Percentiles rank a stretch among this genome's conserved stretches.
Evolutionary conservation across 2,888 invertebrate genomes (phyloP).

Genomic region (Syritta pipiens): DNA sequence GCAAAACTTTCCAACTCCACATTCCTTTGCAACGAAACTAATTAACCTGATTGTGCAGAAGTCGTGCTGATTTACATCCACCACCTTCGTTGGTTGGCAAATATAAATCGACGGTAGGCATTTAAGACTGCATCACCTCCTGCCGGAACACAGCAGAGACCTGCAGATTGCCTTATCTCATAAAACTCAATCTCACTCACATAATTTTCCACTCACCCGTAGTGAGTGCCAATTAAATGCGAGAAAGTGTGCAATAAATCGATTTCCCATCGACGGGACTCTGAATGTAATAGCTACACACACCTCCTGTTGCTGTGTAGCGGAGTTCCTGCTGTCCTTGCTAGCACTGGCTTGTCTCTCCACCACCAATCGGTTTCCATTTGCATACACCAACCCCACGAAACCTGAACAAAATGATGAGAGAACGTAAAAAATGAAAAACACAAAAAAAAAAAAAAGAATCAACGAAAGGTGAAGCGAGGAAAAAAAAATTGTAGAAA

Average conservation of each 20-base stretch:
- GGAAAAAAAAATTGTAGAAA: constrained; percentile 30
- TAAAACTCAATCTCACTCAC: constrained; percentile 69
- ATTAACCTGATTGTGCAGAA: constrained; percentile 64
- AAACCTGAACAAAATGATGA: constrained; percentile 13
- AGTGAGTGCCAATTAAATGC: constrained; percentile 69
- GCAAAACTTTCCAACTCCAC: background rate
- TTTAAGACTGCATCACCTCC: constrained; percentile 44
- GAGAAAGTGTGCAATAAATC: constrained; percentile 69
- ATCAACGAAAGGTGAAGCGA: constrained; percentile 17
- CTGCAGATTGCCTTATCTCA: constrained; percentile 57
- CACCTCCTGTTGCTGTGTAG: constrained; percentile 38
- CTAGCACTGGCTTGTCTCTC: constrained; percentile 46
- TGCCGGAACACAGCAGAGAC: background rate
- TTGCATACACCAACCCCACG: constrained; percentile 50
- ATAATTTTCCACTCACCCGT: constrained; percentile 69
- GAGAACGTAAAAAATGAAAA: background rate
- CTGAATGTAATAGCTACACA: constrained; percentile 39
- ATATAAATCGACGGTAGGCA: constrained; percentile 62
- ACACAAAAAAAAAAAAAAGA: background rate
- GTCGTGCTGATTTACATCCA: constrained; percentile 62
- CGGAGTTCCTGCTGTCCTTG: background rate
- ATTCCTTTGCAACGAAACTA: constrained; percentile 41
- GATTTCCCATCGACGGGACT: constrained; percentile 62
- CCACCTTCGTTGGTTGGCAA: constrained; percentile 29
- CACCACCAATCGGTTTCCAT: constrained; percentile 38